These are phyloP conservation scores for Bradypodion ventrale DNA, from an alignment of 2,797 vertebrate species.

Conservation along the genomic window DNA sequence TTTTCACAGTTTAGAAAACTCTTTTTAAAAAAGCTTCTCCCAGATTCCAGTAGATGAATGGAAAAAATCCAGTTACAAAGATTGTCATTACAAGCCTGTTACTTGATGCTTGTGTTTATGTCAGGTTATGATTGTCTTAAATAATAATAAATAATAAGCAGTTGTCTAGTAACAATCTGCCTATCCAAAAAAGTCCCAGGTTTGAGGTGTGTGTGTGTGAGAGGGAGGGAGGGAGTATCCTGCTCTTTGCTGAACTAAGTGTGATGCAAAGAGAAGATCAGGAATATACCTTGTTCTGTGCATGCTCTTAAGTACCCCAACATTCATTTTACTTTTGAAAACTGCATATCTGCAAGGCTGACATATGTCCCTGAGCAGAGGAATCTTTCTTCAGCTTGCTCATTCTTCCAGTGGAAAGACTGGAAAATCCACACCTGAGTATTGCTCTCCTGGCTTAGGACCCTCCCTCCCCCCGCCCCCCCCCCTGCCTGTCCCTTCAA, in stretches of 20 bases:
- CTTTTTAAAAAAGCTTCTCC: too few species aligned
- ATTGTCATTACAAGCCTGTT: not conserved
- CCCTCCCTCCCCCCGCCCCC: too few species aligned
- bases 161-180: not conserved
- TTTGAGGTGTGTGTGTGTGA: too few species aligned
- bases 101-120: not conserved
- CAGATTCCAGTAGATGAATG: too few species aligned
- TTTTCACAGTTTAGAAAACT: not conserved
- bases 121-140: too few species aligned
- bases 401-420: not conserved
- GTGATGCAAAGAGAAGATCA: not conserved
- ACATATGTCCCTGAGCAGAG: not conserved
- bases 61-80: not conserved
- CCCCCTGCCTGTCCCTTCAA: rapidly evolving
- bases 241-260: not conserved
- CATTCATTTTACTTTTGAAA: too few species aligned
- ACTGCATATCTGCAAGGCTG: not conserved
- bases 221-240: too few species aligned
- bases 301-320: not conserved
- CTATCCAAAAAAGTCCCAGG: not conserved
- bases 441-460: not conserved
- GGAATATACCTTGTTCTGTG: not conserved
- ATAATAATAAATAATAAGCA: not conserved
- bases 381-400: conserved; percentile 18
- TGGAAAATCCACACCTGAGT: not conserved